Evolutionary conservation across 2,888 invertebrate species (phyloP), one percentile per base, ranked within the genome.

Genomic region (Fragum sueziense): DNA sequence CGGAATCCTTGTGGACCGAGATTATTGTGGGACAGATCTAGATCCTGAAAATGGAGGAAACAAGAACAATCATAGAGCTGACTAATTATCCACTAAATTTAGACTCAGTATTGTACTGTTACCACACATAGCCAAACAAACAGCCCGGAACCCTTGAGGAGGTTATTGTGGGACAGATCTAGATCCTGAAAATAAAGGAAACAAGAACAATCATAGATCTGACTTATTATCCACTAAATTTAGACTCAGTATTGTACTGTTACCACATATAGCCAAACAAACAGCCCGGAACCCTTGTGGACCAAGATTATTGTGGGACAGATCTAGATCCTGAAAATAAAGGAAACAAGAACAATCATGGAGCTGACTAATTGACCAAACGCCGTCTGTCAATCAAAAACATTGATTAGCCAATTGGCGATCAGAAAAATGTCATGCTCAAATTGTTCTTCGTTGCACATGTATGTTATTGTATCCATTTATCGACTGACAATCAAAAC

Each of bases 1-100:
- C 91, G 81, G 74, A 90, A 89, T 6, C 80, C 79, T 70, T 89
- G 89, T 7, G 91, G 91, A 6, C 90, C 90, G 51, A 91, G 77
- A 57, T 87, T 82, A 70, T 90, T 90, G 37, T 82, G 80, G 0
- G 90, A 88, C 51, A 91, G 54, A 79, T 91, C 88, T 9, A 91
- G 54, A 34, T 88, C 88, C 88, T 90, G 76, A 2, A 74, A n/a
- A n/a, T n/a, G n/a, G n/a, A n/a, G n/a, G n/a, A n/a, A n/a, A n/a
- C n/a, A n/a, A n/a, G n/a, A n/a, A n/a, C n/a, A n/a, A n/a, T n/a
- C n/a, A n/a, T n/a, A n/a, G n/a, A n/a, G n/a, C 91, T 0, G 90
- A 79, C 76, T 84, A 86, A 75, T 90, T 91, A 68, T 87, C 87
- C 6, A 90, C 88, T 20, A 90, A 77, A 79, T 89, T 90, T 29